phyloP scores from a whole-genome alignment of 2,113 vertebrate species.

The Sialia sialis region DNA sequence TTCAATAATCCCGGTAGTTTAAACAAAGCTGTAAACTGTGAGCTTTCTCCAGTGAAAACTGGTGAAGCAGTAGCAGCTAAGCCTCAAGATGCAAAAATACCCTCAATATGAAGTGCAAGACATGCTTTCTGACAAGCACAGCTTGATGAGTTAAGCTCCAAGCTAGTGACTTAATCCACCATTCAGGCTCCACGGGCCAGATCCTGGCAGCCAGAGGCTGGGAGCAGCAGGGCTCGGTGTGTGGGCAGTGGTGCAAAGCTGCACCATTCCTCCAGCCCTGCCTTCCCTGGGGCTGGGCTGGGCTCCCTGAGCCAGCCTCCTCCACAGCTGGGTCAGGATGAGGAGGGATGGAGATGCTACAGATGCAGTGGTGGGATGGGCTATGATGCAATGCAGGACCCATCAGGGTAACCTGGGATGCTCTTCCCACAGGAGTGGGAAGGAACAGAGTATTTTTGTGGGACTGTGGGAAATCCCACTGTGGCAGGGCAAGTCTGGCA shows the following conservation, averaged over 20 bases:
- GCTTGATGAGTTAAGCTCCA: slow-evolving; percentile 38
- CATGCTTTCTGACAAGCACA: slow-evolving; percentile 37
- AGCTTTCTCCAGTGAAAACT: slow-evolving; percentile 39
- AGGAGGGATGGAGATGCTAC: neutral
- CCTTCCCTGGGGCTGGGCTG: neutral
- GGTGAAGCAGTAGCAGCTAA: slow-evolving; percentile 50
- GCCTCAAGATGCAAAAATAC: slow-evolving; percentile 35
- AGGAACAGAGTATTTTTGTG: neutral
- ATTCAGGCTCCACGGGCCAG: neutral
- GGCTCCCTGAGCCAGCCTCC: neutral
- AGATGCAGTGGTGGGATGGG: neutral
- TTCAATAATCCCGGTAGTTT: slow-evolving; percentile 44
- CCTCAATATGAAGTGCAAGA: slow-evolving; percentile 39
- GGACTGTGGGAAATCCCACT: neutral
- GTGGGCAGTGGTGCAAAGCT: neutral
- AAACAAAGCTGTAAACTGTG: slow-evolving; percentile 45
- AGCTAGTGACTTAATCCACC: neutral
- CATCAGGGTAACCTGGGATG: neutral
- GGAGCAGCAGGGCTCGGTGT: neutral
- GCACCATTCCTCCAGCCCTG: accelerated
- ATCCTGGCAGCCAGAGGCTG: neutral
- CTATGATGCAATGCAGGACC: accelerated
- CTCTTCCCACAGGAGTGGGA: accelerated
- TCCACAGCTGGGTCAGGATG: neutral
- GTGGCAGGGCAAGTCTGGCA: accelerated